Evolutionary conservation across 2,113 vertebrate genomes (phyloP).

Genomic region (Cisticola juncidis): DNA sequence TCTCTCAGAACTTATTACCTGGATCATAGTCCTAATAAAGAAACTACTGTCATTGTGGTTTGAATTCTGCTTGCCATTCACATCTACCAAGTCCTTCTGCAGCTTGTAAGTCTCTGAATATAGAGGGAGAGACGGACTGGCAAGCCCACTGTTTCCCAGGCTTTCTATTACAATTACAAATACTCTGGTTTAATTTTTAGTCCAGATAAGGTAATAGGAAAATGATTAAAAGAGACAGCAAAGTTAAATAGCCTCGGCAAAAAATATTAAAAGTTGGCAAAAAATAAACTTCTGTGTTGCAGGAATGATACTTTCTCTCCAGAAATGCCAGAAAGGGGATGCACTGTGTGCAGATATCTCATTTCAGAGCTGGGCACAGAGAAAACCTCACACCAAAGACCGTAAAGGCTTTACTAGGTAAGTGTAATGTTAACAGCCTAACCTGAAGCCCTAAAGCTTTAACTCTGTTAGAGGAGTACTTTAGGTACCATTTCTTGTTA

Average conservation of each 20-base stretch:
- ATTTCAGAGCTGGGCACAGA: not conserved
- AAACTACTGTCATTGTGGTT: not conserved
- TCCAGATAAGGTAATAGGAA: not conserved
- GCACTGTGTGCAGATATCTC: not conserved
- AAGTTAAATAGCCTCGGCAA: not conserved
- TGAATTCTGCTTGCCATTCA: not conserved
- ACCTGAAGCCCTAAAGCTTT: not conserved
- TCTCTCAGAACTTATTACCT: not conserved
- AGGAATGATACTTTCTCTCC: not conserved
- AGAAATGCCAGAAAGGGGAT: not conserved
- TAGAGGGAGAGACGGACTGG: accelerated
- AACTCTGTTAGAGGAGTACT: not conserved
- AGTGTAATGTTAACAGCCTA: not conserved
- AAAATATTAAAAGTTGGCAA: not conserved
- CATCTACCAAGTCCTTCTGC: not conserved
- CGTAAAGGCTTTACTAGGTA: not conserved
- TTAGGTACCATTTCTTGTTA: not conserved
- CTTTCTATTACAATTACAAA: not conserved
- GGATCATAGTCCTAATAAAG: not conserved
- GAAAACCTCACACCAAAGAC: not conserved
- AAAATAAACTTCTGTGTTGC: not conserved
- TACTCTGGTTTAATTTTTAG: not conserved
- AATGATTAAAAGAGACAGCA: not conserved
- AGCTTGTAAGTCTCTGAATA: not conserved
- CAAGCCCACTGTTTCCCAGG: not conserved